phyloP scores from a whole-genome alignment of 2,888 invertebrate species.

The Ctenicera cuprea region DNA sequence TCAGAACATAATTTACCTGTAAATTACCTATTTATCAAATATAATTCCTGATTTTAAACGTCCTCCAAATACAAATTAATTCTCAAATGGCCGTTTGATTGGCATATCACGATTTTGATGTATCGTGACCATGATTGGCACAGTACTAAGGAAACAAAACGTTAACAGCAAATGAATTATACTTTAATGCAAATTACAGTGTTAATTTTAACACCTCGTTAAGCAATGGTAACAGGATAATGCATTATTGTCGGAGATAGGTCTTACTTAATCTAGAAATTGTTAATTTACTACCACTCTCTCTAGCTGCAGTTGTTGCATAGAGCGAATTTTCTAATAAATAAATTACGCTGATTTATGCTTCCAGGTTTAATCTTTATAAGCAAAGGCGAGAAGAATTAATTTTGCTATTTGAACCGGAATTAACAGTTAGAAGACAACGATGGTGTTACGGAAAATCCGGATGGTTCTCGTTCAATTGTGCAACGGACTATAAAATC shows the following conservation, averaged over 20 bases:
- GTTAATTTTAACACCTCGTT: constrained; percentile 38
- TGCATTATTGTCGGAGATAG: constrained; percentile 29
- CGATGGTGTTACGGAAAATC: not conserved
- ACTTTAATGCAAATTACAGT: constrained; percentile 1
- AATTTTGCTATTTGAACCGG: constrained; percentile 24
- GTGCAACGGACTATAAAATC: not conserved
- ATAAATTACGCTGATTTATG: constrained; percentile 32
- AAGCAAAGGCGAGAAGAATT: not conserved
- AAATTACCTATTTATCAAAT: too few species aligned
- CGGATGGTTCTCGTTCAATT: not conserved
- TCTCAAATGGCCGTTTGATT: too few species aligned
- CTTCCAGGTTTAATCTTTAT: not conserved
- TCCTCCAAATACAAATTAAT: too few species aligned
- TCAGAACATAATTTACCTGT: too few species aligned
- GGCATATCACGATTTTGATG: too few species aligned
- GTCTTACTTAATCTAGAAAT: constrained; percentile 30
- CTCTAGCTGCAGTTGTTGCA: not conserved
- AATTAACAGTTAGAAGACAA: constrained; percentile 26
- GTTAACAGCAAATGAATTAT: constrained; percentile 21
- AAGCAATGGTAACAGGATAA: constrained; percentile 30
- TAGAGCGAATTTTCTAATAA: constrained; percentile 16
- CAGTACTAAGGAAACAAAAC: not conserved
- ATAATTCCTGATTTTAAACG: too few species aligned
- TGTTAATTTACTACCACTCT: constrained; percentile 26
- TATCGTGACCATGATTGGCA: too few species aligned